Conservation (phyloP, 2,888 invertebrate species). For the Stratiomys singularior region DNA sequence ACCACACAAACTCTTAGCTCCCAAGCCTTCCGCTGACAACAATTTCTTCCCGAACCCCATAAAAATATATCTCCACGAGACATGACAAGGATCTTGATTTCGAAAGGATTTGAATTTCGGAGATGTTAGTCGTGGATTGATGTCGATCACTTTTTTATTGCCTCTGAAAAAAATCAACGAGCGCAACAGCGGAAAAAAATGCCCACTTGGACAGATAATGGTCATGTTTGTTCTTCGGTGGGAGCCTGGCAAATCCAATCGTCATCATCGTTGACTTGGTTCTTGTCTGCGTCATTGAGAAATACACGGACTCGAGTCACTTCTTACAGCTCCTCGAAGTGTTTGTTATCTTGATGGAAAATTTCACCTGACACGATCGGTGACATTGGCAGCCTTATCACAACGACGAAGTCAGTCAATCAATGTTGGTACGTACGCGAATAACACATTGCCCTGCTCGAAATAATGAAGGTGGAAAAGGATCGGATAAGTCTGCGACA, state of each 20-base stretch:
- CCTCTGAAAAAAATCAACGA: not conserved
- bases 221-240: slow-evolving; percentile 20
- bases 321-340: slow-evolving; percentile 2
- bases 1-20: not conserved
- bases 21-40: not conserved
- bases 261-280: not conserved
- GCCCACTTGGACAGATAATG: not conserved
- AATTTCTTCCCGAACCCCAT: slow-evolving; percentile 38
- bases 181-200: slow-evolving; percentile 8
- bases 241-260: not conserved
- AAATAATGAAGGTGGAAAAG: slow-evolving; percentile 10
- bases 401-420: slow-evolving; percentile 33
- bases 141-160: slow-evolving; percentile 39
- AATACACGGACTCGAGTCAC: not conserved
- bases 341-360: slow-evolving; percentile 35
- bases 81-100: slow-evolving; percentile 49
- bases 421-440: not conserved
- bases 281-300: not conserved
- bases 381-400: slow-evolving; percentile 35
- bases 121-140: slow-evolving; percentile 25
- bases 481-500: not conserved
- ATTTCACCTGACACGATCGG: slow-evolving; percentile 43
- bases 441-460: not conserved
- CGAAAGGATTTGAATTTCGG: slow-evolving; percentile 27
- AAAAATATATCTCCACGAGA: slow-evolving; percentile 47